Evolutionary conservation across 2,888 invertebrate genomes (phyloP), one percentile per base, ranked within the genome.

Genomic region (Pherbina coryleti): DNA sequence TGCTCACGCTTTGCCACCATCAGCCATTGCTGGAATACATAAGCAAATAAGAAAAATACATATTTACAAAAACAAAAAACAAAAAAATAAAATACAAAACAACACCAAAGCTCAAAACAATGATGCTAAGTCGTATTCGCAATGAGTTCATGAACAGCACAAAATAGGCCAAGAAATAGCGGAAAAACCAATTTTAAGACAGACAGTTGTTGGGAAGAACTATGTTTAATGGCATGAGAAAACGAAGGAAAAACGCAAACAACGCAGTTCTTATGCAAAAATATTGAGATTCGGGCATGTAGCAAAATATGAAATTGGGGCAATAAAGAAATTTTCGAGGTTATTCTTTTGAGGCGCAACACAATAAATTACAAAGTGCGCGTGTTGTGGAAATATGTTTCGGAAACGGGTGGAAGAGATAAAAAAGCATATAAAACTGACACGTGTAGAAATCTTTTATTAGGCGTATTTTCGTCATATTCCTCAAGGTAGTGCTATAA

Each of bases 341-440:
- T 70, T 70, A 25, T 17, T 14, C 49, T 3, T 49, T 17, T 22
- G 22, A 60, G 5, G 49, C 14, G 25, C 28, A 49, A 25, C 3
- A 8, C 75, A 75, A 66, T 67, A 75, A 75, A 75, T 75, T 67
- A 67, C 14, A 55, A 25, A n/a, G 34, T 49, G 62, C 62, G 73
- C 62, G 62, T 73, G 73, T 49, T 7, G n/a, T 5, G 62, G 28
- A 62, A 31, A 31, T 31, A 31, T 31, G 31, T 31, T 44, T 8
- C 14, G 7, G 2, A 14, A 11, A 11, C 14, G 44, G 44, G 11
- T 11, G 11, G 7, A 44, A 14, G 14, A 44, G 7, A 44, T 11
- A 37, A 4, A 8, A 37, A 37, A 8, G 7, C 4, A 37, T 37
- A 37, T 37, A 11, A 44, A 44, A 44, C 44, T 11, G 44, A 3